These are phyloP conservation scores for Acestrorhynchus altus DNA, from an alignment of 2,797 vertebrate genomes.

Conservation along the genomic window DNA sequence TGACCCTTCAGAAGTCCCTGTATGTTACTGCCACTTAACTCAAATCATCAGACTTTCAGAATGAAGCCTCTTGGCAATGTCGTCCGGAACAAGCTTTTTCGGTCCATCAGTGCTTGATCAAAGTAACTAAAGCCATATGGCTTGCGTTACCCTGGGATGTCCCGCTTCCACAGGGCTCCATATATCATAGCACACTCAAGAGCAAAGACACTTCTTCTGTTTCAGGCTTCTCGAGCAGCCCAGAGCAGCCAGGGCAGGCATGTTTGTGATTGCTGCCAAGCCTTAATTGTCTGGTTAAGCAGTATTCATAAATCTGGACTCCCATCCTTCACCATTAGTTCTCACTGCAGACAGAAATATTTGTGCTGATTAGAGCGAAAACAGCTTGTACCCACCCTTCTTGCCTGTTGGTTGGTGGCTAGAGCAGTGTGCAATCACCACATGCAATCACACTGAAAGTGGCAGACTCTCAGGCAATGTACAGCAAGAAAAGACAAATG, in stretches of 20 bases:
- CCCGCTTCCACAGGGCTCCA: slow-evolving; percentile 62
- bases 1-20: neutral
- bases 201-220: slow-evolving; percentile 70
- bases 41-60: slow-evolving; percentile 29
- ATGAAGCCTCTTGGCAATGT: slow-evolving; percentile 26
- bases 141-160: slow-evolving; percentile 61
- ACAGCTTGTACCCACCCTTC: slow-evolving; percentile 25
- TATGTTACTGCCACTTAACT: slow-evolving; percentile 10
- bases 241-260: slow-evolving; percentile 64
- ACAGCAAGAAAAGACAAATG: neutral
- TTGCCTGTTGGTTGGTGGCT: neutral
- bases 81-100: slow-evolving; percentile 45
- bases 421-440: neutral
- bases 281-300: slow-evolving; percentile 72
- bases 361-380: slow-evolving; percentile 50
- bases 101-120: slow-evolving; percentile 59
- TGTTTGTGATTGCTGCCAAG: slow-evolving; percentile 68
- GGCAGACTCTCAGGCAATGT: neutral
- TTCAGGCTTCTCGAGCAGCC: slow-evolving; percentile 64
- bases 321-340: slow-evolving; percentile 58
- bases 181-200: slow-evolving; percentile 63
- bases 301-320: slow-evolving; percentile 73
- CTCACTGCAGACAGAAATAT: slow-evolving; percentile 49
- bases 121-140: slow-evolving; percentile 64
- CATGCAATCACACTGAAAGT: slow-evolving; percentile 21